A percentile compares a stretch with the other conserved stretches of the same genome.
phyloP scores from a whole-genome alignment of 2,797 vertebrate genomes.

The Glossophaga mutica region DNA sequence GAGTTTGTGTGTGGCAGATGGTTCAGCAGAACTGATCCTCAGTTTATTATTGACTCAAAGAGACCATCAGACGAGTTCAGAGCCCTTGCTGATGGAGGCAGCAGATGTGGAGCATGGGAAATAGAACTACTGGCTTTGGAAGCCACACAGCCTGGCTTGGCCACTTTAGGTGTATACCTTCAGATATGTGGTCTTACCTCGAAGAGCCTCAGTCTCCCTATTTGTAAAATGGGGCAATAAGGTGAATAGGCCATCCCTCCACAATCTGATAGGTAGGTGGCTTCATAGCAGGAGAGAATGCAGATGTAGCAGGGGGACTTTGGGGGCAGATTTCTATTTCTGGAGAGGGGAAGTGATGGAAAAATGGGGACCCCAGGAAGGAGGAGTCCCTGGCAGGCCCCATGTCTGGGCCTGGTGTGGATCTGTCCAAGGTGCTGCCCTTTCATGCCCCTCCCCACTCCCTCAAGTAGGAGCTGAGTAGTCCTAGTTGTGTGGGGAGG shows the following conservation, averaged over 20 bases:
- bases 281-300: background rate
- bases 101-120: background rate
- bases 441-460: background rate
- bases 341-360: background rate
- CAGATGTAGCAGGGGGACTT: background rate
- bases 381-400: background rate
- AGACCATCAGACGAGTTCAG: background rate
- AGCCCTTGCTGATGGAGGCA: background rate
- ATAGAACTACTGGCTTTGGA: background rate
- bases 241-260: background rate
- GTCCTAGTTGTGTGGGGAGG: background rate
- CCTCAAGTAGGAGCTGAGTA: too few species aligned
- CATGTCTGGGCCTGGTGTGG: background rate
- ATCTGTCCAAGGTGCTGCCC: background rate
- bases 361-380: background rate
- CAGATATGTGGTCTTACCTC: background rate
- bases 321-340: background rate
- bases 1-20: slow-evolving; percentile 53
- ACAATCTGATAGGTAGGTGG: background rate
- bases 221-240: background rate
- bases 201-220: background rate
- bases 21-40: slow-evolving; percentile 39
- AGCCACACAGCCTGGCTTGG: background rate
- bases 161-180: background rate
- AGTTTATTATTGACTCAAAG: slow-evolving; percentile 39